Evolutionary conservation across 2,113 vertebrate genomes (phyloP).

Genomic region (Ammodramus savannarum): DNA sequence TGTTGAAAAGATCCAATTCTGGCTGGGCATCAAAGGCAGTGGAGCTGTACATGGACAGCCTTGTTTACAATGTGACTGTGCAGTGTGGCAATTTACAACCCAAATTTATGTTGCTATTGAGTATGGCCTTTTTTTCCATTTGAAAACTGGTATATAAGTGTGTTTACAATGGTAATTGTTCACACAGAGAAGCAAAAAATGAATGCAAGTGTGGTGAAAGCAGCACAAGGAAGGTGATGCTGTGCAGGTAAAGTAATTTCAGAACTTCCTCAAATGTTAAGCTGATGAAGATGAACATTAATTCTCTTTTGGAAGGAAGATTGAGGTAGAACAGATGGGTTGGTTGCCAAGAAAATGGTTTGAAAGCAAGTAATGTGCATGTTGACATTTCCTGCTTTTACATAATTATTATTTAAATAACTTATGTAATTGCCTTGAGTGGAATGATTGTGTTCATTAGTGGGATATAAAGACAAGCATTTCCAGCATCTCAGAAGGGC

Average conservation of each 20-base stretch:
- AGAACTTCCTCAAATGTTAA: background rate
- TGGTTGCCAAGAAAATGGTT: background rate
- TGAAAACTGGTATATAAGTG: background rate
- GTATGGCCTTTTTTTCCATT: background rate
- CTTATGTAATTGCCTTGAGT: background rate
- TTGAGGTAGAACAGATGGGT: background rate
- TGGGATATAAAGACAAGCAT: background rate
- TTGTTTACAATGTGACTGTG: background rate
- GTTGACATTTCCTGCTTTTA: slow-evolving; percentile 35
- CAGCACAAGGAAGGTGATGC: background rate
- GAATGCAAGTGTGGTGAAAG: background rate
- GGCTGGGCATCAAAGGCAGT: background rate
- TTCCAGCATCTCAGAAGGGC: background rate
- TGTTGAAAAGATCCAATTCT: background rate
- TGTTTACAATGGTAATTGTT: background rate
- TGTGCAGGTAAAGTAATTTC: background rate
- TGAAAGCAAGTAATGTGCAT: background rate
- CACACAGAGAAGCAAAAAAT: background rate
- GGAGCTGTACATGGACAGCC: background rate
- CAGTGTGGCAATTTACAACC: background rate
- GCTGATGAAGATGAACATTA: background rate
- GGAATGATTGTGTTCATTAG: background rate
- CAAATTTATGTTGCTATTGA: background rate
- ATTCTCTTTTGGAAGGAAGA: background rate
- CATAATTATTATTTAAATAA: background rate